phyloP scores from a whole-genome alignment of 2,113 vertebrate genomes.

The Gasterosteus aculeatus region DNA sequence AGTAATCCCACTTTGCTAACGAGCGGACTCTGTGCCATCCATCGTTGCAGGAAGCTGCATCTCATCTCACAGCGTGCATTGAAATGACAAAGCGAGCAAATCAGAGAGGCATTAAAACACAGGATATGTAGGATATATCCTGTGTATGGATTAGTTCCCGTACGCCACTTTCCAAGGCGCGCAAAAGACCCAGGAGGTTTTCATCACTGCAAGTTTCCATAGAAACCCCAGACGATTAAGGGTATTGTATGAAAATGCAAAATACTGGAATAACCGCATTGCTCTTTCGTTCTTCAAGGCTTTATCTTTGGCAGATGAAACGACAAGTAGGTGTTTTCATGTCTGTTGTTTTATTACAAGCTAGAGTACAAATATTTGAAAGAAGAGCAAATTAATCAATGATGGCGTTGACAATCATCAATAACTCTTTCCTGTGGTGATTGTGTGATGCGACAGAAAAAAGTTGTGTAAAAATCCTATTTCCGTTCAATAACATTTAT shows the following conservation, averaged over 20 bases:
- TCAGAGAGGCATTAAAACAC: conserved; percentile 31
- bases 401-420: conserved; percentile 11
- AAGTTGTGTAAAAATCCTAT: conserved; percentile 5
- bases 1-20: conserved; percentile 5
- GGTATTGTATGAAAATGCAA: conserved; percentile 24
- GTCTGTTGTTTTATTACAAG: conserved; percentile 29
- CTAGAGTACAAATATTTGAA: conserved; percentile 17
- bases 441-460: conserved; percentile 17
- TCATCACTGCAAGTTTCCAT: not conserved
- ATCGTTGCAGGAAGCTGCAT: conserved; percentile 24
- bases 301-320: conserved; percentile 24
- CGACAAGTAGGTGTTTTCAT: conserved; percentile 18
- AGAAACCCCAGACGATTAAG: conserved; percentile 17
- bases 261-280: conserved; percentile 9
- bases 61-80: not conserved
- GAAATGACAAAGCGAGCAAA: conserved; percentile 31
- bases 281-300: conserved; percentile 14
- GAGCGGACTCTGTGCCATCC: conserved; percentile 17
- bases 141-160: conserved; percentile 40
- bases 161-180: not conserved
- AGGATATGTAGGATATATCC: conserved; percentile 28
- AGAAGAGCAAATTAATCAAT: conserved; percentile 28
- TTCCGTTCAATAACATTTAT: not conserved
- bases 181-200: conserved; percentile 4
- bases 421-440: conserved; percentile 10